Evolutionary conservation across 2,888 invertebrate genomes (phyloP), one percentile per base, ranked within the genome.

Genomic region (Campaea margaritaria): DNA sequence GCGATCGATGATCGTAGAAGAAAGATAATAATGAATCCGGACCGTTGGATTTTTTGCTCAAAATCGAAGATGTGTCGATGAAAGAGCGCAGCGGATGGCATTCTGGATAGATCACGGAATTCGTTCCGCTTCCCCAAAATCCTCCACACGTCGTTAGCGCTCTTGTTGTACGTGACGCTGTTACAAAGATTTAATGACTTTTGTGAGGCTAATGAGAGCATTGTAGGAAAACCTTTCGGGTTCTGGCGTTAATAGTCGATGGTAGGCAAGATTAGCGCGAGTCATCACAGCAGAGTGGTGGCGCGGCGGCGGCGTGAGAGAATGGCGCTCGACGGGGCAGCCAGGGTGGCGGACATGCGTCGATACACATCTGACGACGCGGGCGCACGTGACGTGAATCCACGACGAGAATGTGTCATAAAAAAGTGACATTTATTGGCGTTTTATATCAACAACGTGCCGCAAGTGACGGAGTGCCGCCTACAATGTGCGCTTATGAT

Each of bases 391-490:
- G 91, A 91, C 87, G 65, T 79, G 91, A 86, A 86, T 89, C 74
- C 85, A 75, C 73, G 73, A 81, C 75, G 79, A 77, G 81, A 77
- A 78, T 74, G 83, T 78, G 80, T 88, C 89, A 91, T 91, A 91
- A 92, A 91, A 90, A 91, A 89, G 89, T 91, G 91, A 91, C 91
- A 85, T 90, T 92, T 91, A 92, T 90, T 91, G 88, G 89, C 85
- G 81, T 87, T 90, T 92, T 90, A 91, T 91, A 89, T 87, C 89
- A 91, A 87, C 87, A 82, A 85, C 86, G 88, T 87, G 89, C 82
- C 68, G 71, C 86, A 85, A 84, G 84, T 88, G 89, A 87, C 83
- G 79, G 71, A 81, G 81, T 76, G 79, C 69, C 81, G 82, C 75
- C 83, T 75, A 83, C 85, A 81, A 79, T 81, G 81, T 82, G 78